A percentile compares a stretch with the other conserved stretches of the same genome.
These are phyloP conservation scores for Tryphoninae sp. DNA, from an alignment of 2,888 invertebrate species.

Conservation along the genomic window DNA sequence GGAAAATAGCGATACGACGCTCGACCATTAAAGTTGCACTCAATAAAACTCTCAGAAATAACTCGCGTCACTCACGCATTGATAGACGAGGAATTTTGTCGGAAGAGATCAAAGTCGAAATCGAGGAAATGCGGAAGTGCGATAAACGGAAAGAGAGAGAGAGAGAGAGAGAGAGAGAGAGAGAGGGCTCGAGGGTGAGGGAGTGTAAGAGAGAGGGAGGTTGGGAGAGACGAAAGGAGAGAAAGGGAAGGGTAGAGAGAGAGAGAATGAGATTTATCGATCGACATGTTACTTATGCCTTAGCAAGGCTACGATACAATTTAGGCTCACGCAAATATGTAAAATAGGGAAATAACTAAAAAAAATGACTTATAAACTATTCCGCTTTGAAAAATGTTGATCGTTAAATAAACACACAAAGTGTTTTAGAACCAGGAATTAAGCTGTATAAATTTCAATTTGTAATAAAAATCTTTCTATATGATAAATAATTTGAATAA, in stretches of 20 bases:
- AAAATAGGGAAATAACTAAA: too few species aligned
- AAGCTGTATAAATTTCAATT: too few species aligned
- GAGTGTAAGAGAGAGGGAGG: conserved; percentile 40
- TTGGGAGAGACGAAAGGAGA: neutral
- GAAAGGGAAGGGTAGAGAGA: neutral
- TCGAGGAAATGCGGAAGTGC: conserved; percentile 14
- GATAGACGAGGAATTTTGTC: conserved; percentile 38
- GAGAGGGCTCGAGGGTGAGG: neutral
- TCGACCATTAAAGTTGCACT: neutral
- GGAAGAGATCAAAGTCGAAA: conserved; percentile 21
- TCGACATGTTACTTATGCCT: too few species aligned
- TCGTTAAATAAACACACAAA: too few species aligned
- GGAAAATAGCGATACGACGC: neutral
- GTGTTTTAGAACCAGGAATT: too few species aligned
- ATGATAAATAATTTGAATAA: too few species aligned
- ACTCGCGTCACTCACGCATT: conserved; percentile 20
- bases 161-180: neutral
- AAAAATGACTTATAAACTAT: too few species aligned
- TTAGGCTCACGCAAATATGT: too few species aligned
- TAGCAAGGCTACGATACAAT: too few species aligned
- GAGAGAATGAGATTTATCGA: too few species aligned
- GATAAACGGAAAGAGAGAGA: neutral
- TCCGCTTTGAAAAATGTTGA: too few species aligned
- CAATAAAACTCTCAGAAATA: conserved; percentile 11
- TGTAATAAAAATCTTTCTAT: too few species aligned